Evolutionary conservation across 2,113 vertebrate genomes (phyloP).

Genomic region (Coracopsis vasa): DNA sequence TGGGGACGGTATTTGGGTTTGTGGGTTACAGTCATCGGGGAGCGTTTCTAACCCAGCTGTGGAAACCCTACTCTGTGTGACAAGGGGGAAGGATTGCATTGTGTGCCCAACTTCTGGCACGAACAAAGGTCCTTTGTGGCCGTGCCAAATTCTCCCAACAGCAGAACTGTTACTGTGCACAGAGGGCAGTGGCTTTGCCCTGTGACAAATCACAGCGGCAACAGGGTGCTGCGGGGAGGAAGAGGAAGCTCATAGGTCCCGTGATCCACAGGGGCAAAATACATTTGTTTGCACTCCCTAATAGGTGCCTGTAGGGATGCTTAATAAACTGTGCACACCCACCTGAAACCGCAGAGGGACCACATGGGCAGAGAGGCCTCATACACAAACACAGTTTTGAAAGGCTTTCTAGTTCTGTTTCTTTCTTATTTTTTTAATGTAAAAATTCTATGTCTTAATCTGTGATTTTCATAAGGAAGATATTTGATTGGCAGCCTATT

Average conservation of each 20-base stretch:
- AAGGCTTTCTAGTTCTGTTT: background rate
- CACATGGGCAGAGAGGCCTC: background rate
- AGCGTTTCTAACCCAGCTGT: background rate
- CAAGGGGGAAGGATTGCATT: constrained; percentile 38
- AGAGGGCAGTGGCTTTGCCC: constrained; percentile 37
- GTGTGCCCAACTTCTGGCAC: background rate
- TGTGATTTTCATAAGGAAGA: background rate
- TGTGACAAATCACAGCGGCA: background rate
- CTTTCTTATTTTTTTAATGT: background rate
- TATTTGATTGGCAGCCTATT: background rate
- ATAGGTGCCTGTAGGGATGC: background rate
- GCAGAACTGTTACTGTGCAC: background rate
- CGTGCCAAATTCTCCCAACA: background rate
- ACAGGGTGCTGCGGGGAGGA: background rate
- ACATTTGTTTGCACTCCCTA: background rate
- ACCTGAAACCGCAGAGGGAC: background rate
- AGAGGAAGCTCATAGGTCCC: background rate
- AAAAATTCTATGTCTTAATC: background rate
- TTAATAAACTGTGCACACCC: background rate
- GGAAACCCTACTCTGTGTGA: background rate
- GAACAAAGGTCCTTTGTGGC: constrained; percentile 63
- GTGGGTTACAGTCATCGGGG: background rate
- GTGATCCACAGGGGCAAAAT: background rate
- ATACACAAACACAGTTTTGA: background rate
- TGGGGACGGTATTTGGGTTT: background rate